Conservation (phyloP, 2,797 vertebrate genomes). For the Bradypodion ventrale region DNA sequence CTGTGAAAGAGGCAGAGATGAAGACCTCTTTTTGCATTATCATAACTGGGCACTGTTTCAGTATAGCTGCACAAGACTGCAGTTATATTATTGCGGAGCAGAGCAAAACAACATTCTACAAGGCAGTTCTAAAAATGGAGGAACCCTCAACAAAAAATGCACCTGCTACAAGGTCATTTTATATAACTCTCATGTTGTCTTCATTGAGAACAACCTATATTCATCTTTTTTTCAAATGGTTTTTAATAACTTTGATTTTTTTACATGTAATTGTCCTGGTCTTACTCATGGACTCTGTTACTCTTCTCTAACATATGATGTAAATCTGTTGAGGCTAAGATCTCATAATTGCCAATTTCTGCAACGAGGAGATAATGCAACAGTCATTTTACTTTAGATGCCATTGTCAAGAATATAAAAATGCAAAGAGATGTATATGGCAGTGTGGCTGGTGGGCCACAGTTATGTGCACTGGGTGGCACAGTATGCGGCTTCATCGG, state of each 20-base stretch:
- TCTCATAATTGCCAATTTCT: background rate
- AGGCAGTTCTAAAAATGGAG: too few relatives aligned
- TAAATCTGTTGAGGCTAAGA: conserved; percentile 19
- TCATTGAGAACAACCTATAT: too few relatives aligned
- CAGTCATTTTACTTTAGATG: conserved; percentile 8
- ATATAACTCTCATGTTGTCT: too few relatives aligned
- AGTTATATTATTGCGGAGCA: too few relatives aligned
- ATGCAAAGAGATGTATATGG: background rate
- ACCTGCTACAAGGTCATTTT: too few relatives aligned
- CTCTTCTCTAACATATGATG: conserved; percentile 13
- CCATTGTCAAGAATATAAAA: conserved; percentile 17
- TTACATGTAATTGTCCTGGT: background rate
- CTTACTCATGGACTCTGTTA: conserved; percentile 6
- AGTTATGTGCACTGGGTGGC: too few relatives aligned
- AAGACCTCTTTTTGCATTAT: background rate
- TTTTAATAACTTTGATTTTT: background rate
- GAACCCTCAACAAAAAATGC: too few relatives aligned
- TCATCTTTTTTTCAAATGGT: background rate
- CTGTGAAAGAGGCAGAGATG: conserved; percentile 19
- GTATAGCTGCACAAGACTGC: too few relatives aligned
- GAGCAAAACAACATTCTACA: too few relatives aligned
- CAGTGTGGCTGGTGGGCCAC: too few relatives aligned
- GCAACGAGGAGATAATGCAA: background rate
- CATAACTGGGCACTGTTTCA: conserved; percentile 19
- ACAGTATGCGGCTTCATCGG: too few relatives aligned